Base-by-base conservation (phyloP, 1,140 invertebrate species). In the Cardiocondyla obscurior region DNA sequence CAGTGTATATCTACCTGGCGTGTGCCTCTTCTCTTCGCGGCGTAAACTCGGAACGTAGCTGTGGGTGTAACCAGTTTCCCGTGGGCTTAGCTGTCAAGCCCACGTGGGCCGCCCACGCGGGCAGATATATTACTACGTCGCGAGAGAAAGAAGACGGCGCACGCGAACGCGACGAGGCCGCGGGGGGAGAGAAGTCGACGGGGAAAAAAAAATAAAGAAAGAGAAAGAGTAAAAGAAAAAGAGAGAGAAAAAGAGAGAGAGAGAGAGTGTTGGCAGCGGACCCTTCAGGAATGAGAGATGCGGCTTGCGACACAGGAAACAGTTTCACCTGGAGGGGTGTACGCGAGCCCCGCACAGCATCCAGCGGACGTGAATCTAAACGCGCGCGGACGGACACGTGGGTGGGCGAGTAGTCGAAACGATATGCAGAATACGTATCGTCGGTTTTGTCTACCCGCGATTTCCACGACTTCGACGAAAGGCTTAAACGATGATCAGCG, bases 21-120 rank as follows among this genome's bases (percentile, higher is more conserved):
- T 87, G 86, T 82, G 85, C 83, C 85, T 88, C 85, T 87, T 85
- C 57, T 67, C 76, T 39, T 58, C 65, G 33, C 82, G 64, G 51
- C 73, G 46, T 64, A 69, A 64, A 76, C 65, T 73, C 70, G 84
- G 83, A 69, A 73, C 76, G 76, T 39, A 49, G 55, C 85, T 82
- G 92, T 93, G 88, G 92, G 93, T 93, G 93, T 93, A 93, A 93
- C 93, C 92, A 92, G 92, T 93, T 93, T 90, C 91, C 74, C 88
- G 92, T 93, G 84, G 91, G 92, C 88, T 90, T 90, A 92, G 90
- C 92, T 94, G 93, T 94, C 93, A 94, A 92, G 79, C 93, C 93
- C 93, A 94, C 93, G 93, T 94, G 93, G 92, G 84, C 90, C 92
- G 92, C 93, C 93, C 90, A 93, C 93, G 90, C 89, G 12, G 62